Base-by-base conservation (phyloP, 1,140 invertebrate genomes). In the Gryllus bimaculatus region DNA sequence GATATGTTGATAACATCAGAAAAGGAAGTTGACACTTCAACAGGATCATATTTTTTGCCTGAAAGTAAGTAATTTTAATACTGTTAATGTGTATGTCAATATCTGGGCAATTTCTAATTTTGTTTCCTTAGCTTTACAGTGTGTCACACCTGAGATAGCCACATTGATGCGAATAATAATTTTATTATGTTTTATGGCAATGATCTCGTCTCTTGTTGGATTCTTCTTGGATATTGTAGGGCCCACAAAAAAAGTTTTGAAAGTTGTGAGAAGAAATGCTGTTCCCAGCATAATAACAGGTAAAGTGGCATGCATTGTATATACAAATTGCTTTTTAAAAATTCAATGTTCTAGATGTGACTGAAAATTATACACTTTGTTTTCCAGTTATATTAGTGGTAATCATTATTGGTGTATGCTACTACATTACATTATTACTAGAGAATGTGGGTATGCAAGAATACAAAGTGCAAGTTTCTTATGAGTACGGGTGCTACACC, bases 401-500 rank as follows among this genome's bases (percentile, higher is more conserved):
- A n/a, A 85, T 85, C 54, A 88, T 89, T 78, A 86, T 89, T 8
- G 87, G 87, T 26, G 86, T 88, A 26, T 87, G 88, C 81, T 89
- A 89, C 80, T 88, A 88, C 79, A 87, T 87, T 18, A 88, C 88
- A 20, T 85, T 86, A 18, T 82, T 88, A 75, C 84, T 88, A 8
- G 87, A 87, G 82, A 83, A 85, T 76, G 82, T 84, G 8, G 85
- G 85, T 80, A 83, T 84, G 47, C 54, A 81, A 39, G 48, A 47
- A 12, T 73, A 79, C 20, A 84, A 86, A 82, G 85, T 87, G 82
- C 82, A 83, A 76, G 87, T 89, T 26, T 85, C 87, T 82, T 89
- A 88, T 84, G 88, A 89, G 82, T 88, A 88, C 84, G 88, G 88
- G 79, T 88, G 87, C 82, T 89, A 88, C 80, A 87, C 87, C 48